phyloP scores from a whole-genome alignment of 2,797 vertebrate genomes.

The Mastacembelus armatus region DNA sequence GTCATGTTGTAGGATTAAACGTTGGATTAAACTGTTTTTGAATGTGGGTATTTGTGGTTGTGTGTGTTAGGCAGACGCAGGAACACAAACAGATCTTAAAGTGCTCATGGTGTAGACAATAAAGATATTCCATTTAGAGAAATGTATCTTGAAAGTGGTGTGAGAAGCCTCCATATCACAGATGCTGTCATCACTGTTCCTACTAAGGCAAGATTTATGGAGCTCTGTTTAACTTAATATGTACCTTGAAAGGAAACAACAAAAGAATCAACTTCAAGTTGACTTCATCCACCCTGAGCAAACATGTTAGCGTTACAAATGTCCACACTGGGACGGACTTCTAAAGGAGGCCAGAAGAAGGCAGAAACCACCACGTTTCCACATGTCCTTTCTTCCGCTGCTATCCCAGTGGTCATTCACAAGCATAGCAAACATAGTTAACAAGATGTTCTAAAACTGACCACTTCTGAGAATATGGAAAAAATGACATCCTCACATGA shows the following conservation, averaged over 20 bases:
- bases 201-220: slow-evolving; percentile 42
- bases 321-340: slow-evolving; percentile 64
- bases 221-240: slow-evolving; percentile 62
- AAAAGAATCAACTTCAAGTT: slow-evolving; percentile 63
- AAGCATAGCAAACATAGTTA: slow-evolving; percentile 60
- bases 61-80: neutral
- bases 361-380: slow-evolving; percentile 73
- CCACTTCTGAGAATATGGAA: slow-evolving; percentile 67
- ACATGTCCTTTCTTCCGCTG: slow-evolving; percentile 50
- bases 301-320: slow-evolving; percentile 58
- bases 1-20: slow-evolving; percentile 46
- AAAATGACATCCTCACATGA: slow-evolving; percentile 68
- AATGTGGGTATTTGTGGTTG: neutral
- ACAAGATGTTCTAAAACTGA: slow-evolving; percentile 66
- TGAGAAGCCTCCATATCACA: slow-evolving; percentile 29
- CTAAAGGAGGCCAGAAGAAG: slow-evolving; percentile 68
- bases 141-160: slow-evolving; percentile 22
- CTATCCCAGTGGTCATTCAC: slow-evolving; percentile 64
- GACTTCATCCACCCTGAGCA: slow-evolving; percentile 56
- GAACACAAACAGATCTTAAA: neutral
- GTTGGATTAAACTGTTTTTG: neutral
- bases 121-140: slow-evolving; percentile 16
- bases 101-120: neutral
- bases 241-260: slow-evolving; percentile 62
- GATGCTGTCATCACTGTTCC: slow-evolving; percentile 37